Evolutionary conservation across 2,888 invertebrate species (phyloP).

Genomic region (Hirtodrosophila confusa): DNA sequence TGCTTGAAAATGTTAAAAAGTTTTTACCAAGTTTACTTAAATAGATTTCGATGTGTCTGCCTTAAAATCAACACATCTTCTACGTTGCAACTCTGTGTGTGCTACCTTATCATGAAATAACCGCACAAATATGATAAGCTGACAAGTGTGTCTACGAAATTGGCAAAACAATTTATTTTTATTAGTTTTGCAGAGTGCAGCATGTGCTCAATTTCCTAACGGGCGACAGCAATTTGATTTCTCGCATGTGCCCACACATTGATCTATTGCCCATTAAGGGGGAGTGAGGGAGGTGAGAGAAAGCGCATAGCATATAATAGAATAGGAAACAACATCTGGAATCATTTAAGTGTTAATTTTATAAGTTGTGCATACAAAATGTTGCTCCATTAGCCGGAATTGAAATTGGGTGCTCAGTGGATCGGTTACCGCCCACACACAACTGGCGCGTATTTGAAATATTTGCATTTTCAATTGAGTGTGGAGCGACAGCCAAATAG

Average conservation of each 20-base stretch:
- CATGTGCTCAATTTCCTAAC: conserved; percentile 30
- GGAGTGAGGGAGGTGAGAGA: not conserved
- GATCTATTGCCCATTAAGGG: conserved; percentile 27
- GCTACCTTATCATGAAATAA: conserved; percentile 10
- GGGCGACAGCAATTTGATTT: conserved; percentile 22
- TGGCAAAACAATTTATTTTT: conserved; percentile 65
- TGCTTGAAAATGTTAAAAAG: no score
- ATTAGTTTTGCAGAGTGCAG: conserved; percentile 52
- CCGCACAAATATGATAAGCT: conserved; percentile 36
- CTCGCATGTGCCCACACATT: conserved; percentile 37
- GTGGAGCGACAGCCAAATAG: not conserved
- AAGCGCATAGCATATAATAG: not conserved
- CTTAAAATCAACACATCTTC: no score
- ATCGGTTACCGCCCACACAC: conserved; percentile 16
- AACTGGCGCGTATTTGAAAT: conserved; percentile 9
- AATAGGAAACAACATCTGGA: conserved; percentile 53
- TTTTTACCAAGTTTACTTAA: no score
- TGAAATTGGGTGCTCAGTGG: conserved; percentile 19
- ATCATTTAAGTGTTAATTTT: conserved; percentile 67
- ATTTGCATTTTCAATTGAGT: conserved; percentile 69
- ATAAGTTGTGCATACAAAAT: conserved; percentile 45
- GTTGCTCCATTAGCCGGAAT: conserved; percentile 38
- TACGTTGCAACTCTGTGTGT: no score
- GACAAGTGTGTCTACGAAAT: conserved; percentile 48
- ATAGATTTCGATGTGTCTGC: no score